Base-by-base conservation (phyloP, 1,140 invertebrate genomes). In the Amphibalanus amphitrite region DNA sequence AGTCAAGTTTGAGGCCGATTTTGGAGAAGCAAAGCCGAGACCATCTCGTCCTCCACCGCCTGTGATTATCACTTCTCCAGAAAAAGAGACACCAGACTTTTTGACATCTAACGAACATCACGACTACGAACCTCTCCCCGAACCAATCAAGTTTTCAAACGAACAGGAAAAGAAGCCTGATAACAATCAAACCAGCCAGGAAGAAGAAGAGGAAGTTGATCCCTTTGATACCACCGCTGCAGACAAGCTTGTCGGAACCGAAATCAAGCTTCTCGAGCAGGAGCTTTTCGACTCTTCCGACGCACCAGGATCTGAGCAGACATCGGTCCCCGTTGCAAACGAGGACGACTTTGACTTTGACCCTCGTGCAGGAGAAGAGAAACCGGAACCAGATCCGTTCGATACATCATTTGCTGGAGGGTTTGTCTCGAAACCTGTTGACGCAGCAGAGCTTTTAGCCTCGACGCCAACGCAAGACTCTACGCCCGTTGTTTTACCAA, bases 1-100 rank as follows among this genome's bases (percentile, higher is more conserved):
- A 72, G 90, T 92, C 85, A 91, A 90, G 0, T 94, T 94, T 77
- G 91, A 93, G 77, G 93, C 91, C 17, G 86, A 88, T 69, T 90
- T 91, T 81, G 90, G 88, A 0, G 88, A 90, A 64, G 29, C 71
- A 30, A 65, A 30, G 29, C 25, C 74, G 72, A 26, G 69, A 47
- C 68, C 73, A 23, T 38, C 29, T 28, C 30, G 69, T 26, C 29
- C 74, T 47, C 70, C 72, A 40, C 75, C 75, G 10, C 65, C 71
- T 25, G 71, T 59, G 67, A 72, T 28, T 28, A 30, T 64, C 70
- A 38, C 65, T 13, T 69, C 25, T n/a, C 71, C 28, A 28, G 38
- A 69, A 69, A 73, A 69, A 72, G 72, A 69, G 69, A 65, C 26
- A 69, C 72, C 17, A 73, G 75, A 72, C 74, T 74, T 69, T 73